Base-by-base conservation (phyloP, 2,888 invertebrate species). In the Lissonota sp. region DNA sequence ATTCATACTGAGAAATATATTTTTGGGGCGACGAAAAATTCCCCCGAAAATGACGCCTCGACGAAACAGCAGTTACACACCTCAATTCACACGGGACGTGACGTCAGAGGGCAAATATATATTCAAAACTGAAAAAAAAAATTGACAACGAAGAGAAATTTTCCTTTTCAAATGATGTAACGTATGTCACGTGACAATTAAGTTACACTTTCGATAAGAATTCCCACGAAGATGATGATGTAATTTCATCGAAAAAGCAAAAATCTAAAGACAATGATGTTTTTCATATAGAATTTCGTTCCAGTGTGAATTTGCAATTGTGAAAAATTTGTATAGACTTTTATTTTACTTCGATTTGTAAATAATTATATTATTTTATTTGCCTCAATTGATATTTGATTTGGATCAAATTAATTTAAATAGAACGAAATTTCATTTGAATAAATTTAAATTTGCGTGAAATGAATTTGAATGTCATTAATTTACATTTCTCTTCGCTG, bases 91-190 rank as follows among this genome's bases (percentile, higher is more conserved):
- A n/a, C 42, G 8, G 42, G 42, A 7, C 26, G 42, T 60, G 40
- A 42, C 14, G 60, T 60, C 42, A 60, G 7, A 60, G 42, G 14
- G 16, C 8, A 62, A n/a, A 16, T 60, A 60, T 60, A 12, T 51
- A 51, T 51, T 12, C 42, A 1, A 42, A 39, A 1, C 1, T 26
- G 26, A 26, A 26, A 26, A 26, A 7, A 46, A 46, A 46, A 46
- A 46, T 46, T n/a, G 6, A 7, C 6, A n/a, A 49, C 10, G 10
- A 8, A 49, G n/a, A n/a, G n/a, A 1, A 49, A 10, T 10, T 49
- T 49, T 1, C 10, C 6, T 8, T 10, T 10, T 10, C 2, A 44
- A 44, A 10, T 44, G 6, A 6, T 6, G 6, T 44, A 6, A 44
- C 44, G 44, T 44, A 4, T 8, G 10, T 8, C 44, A 8, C 44